A percentile compares a stretch with the other conserved stretches of the same genome.
These are phyloP conservation scores for Prionace glauca DNA, from an alignment of 2,797 vertebrate genomes.

Conservation along the genomic window DNA sequence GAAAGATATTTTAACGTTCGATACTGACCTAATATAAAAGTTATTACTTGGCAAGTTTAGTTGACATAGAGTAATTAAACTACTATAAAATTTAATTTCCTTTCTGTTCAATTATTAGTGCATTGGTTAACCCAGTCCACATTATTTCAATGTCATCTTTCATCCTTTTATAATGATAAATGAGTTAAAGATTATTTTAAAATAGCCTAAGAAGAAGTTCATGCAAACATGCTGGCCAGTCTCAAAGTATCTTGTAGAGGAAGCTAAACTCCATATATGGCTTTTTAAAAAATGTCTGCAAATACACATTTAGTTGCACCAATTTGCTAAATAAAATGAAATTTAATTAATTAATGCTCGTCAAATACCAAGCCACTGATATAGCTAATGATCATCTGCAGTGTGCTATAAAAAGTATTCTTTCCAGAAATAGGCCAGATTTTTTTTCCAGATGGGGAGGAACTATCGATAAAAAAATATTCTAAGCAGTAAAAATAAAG, in stretches of 20 bases:
- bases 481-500: neutral
- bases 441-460: neutral
- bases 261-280: neutral
- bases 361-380: neutral
- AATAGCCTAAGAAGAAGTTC: neutral
- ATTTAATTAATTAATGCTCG: constrained; percentile 20
- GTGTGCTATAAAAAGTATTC: neutral
- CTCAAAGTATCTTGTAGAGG: neutral
- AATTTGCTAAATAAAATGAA: neutral
- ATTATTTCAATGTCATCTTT: neutral
- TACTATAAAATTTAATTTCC: neutral
- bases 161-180: constrained; percentile 9
- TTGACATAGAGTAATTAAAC: constrained; percentile 21
- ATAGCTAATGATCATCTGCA: neutral
- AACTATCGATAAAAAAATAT: neutral
- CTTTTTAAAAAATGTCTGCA: neutral
- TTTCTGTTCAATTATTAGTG: neutral
- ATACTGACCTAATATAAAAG: constrained; percentile 20
- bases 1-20: neutral
- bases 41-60: neutral
- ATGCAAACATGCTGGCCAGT: neutral
- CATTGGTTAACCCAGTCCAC: neutral
- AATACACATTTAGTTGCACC: neutral
- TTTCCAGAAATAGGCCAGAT: neutral
- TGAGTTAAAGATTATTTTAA: constrained; percentile 1